Base-by-base conservation (phyloP, 2,888 invertebrate genomes). In the Tetranychus piercei region DNA sequence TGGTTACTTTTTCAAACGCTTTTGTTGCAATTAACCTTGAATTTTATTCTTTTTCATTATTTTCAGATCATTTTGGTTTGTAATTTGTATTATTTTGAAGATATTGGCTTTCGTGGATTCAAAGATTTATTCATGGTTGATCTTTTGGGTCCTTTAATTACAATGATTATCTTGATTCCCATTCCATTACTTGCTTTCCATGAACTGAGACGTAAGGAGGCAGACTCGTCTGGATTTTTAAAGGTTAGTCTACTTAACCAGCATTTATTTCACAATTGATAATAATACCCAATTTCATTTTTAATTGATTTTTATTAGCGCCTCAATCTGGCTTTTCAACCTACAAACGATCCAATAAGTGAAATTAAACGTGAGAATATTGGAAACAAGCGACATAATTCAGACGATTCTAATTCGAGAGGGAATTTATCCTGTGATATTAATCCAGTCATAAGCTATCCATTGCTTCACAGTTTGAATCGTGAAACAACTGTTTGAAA, bases 51-150 rank as follows among this genome's bases (percentile, higher is more conserved):
- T 5, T 55, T 7, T 55, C 9, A 15, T 55, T 55, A 15, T 55
- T 55, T 5, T 20, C 69, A 69, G 69, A 20, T 69, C 20, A 69
- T 69, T 23, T 23, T 69, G 11, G 22, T 20, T 11, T 69, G 34
- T 23, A 69, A 69, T 22, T 69, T 69, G 34, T 69, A 69, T 69
- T 20, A 69, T 22, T 69, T 23, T 69, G 22, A 69, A 22, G 69
- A 69, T 0, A 7, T 69, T 22, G 11, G 20, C 20, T 69, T 69
- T 23, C 69, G 69, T 7, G 69, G 69, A 15, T 20, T 20, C 69
- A 69, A 23, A 69, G 69, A 69, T 20, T 23, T 22, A 23, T 69
- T 69, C 22, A 69, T 22, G 11, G 34, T 23, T 23, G 34, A 23
- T 69, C 6, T 69, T 23, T 23, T 69, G 69, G 69, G 69, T 34